Evolutionary conservation across 2,113 vertebrate species (phyloP).

Genomic region (Furnarius figulus): DNA sequence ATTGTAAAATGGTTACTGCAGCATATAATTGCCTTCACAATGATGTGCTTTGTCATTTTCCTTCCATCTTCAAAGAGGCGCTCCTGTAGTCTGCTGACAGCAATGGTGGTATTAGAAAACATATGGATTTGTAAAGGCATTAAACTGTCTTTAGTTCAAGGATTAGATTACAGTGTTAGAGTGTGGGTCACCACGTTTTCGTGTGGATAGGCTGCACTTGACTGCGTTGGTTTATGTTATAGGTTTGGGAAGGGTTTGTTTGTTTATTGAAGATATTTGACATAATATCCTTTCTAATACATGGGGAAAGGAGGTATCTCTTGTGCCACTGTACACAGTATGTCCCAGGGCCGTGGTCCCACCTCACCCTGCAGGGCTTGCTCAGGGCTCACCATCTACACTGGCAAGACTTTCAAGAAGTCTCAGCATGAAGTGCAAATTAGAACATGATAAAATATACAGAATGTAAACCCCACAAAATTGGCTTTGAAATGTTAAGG

Average conservation of each 20-base stretch:
- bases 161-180: slow-evolving; percentile 62
- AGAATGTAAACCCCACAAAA: not conserved
- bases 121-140: slow-evolving; percentile 71
- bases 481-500: not conserved
- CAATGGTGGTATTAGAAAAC: slow-evolving; percentile 67
- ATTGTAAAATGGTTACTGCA: slow-evolving; percentile 73
- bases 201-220: not conserved
- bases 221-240: not conserved
- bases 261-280: not conserved
- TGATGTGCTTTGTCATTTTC: slow-evolving; percentile 78
- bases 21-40: slow-evolving; percentile 79
- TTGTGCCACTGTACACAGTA: accelerated
- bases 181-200: slow-evolving; percentile 39
- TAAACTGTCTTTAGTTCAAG: slow-evolving; percentile 67
- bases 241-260: not conserved
- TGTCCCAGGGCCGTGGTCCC: accelerated
- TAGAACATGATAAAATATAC: not conserved
- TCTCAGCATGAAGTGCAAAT: not conserved
- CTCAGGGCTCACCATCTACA: not conserved
- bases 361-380: not conserved
- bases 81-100: slow-evolving; percentile 73
- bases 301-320: not conserved
- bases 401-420: not conserved
- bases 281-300: not conserved
- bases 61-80: slow-evolving; percentile 74